A percentile compares a stretch with the other conserved stretches of the same genome.
Conservation (phyloP, 2,888 invertebrate species). For the Diaprepes abbreviatus region DNA sequence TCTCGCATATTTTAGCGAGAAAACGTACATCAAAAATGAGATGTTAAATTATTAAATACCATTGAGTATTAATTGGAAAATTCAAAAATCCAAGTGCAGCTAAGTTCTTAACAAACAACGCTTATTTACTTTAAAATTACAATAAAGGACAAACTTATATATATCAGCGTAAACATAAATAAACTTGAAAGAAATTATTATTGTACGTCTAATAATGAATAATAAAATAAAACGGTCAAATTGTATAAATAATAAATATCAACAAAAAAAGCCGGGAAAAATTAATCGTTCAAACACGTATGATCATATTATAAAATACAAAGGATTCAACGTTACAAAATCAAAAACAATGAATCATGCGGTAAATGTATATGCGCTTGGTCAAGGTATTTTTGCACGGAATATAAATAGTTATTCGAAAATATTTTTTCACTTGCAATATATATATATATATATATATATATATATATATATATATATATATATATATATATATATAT, state of each 20-base stretch:
- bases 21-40: no score
- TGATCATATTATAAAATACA: not conserved
- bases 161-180: not conserved
- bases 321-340: not conserved
- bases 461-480: no score
- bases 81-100: no score
- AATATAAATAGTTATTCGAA: not conserved
- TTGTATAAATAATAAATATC: not conserved
- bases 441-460: no score
- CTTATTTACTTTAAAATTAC: not conserved
- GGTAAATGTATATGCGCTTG: not conserved
- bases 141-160: not conserved
- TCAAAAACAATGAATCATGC: slow-evolving; percentile 2
- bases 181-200: not conserved
- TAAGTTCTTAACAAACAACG: no score
- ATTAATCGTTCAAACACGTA: not conserved
- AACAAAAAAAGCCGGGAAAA: not conserved
- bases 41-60: no score
- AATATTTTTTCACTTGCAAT: no score
- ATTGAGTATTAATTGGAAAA: no score
- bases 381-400: slow-evolving; percentile 3
- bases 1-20: no score
- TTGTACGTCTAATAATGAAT: not conserved
- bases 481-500: no score
- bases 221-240: not conserved